A percentile compares a stretch with the other conserved stretches of the same genome.
Conservation (phyloP, 2,113 vertebrate genomes). For the Ciconia maguari region DNA sequence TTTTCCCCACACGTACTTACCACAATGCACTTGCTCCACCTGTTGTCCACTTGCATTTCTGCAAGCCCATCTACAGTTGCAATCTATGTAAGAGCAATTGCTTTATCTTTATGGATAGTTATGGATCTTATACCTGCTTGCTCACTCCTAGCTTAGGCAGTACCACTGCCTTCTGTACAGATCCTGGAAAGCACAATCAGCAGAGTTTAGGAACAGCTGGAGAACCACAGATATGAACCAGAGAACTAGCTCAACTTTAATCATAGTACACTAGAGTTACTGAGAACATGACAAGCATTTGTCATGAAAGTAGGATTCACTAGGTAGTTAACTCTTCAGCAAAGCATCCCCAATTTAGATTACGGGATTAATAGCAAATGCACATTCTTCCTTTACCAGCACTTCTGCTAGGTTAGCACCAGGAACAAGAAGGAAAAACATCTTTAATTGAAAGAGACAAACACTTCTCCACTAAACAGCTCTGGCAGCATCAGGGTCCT, state of each 20-base stretch:
- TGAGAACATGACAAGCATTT: background rate
- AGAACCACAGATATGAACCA: background rate
- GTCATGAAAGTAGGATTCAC: background rate
- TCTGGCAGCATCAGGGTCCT: background rate
- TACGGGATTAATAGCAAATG: background rate
- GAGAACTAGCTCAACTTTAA: background rate
- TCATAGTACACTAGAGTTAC: background rate
- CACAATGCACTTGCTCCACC: slow-evolving; percentile 23
- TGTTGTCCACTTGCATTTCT: slow-evolving; percentile 20
- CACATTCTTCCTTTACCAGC: background rate
- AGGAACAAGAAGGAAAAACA: background rate
- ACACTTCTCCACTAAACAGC: background rate
- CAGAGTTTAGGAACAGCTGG: background rate
- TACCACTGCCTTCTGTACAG: background rate
- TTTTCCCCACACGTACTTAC: rapidly evolving
- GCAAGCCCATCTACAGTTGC: background rate
- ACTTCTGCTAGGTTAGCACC: background rate
- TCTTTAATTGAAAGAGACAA: background rate
- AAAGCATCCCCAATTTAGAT: background rate
- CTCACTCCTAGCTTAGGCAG: background rate
- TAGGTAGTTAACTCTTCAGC: background rate
- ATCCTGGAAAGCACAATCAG: background rate
- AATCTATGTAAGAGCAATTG: background rate
- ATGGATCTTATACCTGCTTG: background rate
- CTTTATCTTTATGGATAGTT: background rate